Evolutionary conservation across 2,888 invertebrate species (phyloP).

Genomic region (Pecten maximus): DNA sequence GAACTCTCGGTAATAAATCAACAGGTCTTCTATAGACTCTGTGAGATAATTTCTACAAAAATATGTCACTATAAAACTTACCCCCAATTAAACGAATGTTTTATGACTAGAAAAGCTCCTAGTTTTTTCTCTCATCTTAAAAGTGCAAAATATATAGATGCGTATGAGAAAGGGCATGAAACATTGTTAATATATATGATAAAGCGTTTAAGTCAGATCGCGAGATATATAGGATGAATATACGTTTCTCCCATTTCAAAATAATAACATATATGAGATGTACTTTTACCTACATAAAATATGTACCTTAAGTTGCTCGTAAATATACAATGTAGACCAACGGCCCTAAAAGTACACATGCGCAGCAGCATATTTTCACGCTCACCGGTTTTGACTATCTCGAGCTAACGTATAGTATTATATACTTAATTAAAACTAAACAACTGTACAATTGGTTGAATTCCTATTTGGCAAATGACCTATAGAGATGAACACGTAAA

Average conservation of each 20-base stretch:
- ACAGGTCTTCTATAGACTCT: background rate
- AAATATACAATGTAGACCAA: background rate
- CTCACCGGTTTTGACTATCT: background rate
- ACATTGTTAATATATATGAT: background rate
- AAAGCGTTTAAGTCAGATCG: background rate
- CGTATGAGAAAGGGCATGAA: background rate
- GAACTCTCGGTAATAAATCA: background rate
- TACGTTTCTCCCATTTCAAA: background rate
- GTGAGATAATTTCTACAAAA: background rate
- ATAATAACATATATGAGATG: background rate
- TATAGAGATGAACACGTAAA: background rate
- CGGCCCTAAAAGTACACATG: background rate
- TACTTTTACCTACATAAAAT: slow-evolving; percentile 18
- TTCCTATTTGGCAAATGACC: background rate
- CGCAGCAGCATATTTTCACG: background rate
- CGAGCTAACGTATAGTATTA: background rate
- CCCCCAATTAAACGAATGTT: slow-evolving; percentile 8
- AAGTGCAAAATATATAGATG: slow-evolving; percentile 8
- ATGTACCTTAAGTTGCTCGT: background rate
- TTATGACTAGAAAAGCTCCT: background rate
- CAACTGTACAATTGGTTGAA: background rate
- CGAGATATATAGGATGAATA: background rate
- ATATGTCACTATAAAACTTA: background rate
- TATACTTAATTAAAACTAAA: background rate
- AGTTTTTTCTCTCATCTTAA: background rate